These are phyloP conservation scores for Paradisaea rubra DNA, from an alignment of 2,113 vertebrate species.

Conservation along the genomic window DNA sequence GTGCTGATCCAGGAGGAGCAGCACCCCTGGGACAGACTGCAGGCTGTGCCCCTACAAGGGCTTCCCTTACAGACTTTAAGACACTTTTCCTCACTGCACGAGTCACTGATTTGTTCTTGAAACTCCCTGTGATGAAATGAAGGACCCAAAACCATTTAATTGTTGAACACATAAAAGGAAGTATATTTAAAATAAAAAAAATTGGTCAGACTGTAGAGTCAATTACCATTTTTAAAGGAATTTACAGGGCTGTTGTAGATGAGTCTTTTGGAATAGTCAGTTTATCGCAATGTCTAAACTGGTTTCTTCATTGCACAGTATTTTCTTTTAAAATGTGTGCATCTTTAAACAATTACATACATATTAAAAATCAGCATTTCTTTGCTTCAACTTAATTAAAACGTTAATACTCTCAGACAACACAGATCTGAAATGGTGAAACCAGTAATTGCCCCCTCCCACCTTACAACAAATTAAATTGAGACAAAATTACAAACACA, in stretches of 20 bases:
- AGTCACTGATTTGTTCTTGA: constrained; percentile 35
- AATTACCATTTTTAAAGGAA: constrained; percentile 83
- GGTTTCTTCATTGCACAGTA: constrained; percentile 79
- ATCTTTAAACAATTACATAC: constrained; percentile 84
- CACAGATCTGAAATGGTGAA: constrained; percentile 89
- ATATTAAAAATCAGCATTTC: constrained; percentile 85
- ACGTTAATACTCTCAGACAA: constrained; percentile 89
- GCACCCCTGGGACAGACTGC: background rate
- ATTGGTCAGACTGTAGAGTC: constrained; percentile 90
- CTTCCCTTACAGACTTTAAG: constrained; percentile 27
- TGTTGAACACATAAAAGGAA: constrained; percentile 98
- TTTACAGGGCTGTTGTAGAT: constrained; percentile 88
- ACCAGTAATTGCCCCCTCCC: constrained; percentile 78
- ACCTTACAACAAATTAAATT: constrained; percentile 89
- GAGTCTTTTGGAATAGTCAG: constrained; percentile 85
- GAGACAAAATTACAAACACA: constrained; percentile 94
- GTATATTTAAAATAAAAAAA: constrained; percentile 91
- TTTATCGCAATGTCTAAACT: constrained; percentile 78
- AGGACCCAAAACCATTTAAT: constrained; percentile 78
- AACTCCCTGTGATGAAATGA: constrained; percentile 73
- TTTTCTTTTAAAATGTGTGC: constrained; percentile 80
- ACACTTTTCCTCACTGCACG: constrained; percentile 26
- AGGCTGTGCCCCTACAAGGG: constrained; percentile 12
- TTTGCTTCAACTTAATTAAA: constrained; percentile 82
- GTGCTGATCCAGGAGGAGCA: background rate